Evolutionary conservation across 1,140 invertebrate genomes (phyloP), one percentile per base, ranked within the genome.

Genomic region (Heliconius eleuchia): DNA sequence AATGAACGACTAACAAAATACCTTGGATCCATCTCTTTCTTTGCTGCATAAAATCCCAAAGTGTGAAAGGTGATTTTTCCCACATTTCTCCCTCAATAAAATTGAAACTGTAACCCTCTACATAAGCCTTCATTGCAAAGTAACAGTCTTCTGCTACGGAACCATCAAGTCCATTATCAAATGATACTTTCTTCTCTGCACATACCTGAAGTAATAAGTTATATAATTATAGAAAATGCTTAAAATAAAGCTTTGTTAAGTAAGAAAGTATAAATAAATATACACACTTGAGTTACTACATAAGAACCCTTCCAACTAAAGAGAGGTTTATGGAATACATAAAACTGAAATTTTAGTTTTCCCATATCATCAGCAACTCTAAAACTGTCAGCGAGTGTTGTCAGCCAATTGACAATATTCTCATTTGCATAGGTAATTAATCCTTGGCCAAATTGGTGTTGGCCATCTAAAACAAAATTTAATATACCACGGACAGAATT

Each of bases 271-370:
- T 16, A 66, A 66, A 66, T 30, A 27, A 30, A 66, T 23, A 66
- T 66, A 66, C 60, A 66, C 94, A 98, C 98, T 96, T 98, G 98
- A 79, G 98, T 98, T 9, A 99, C 98, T 82, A 99, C 98, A 94
- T 97, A 99, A 60, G 98, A 99, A 74, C 98, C 99, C 95, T 99
- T 99, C 98, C 99, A 99, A 90, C 98, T 99, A 91, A 99, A 99
- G 8, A 99, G 95, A 13, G 99, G 99, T 89, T 98, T 98, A 89
- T 99, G 98, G 88, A 99, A 99, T 89, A 98, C 96, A 76, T 97
- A 97, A 86, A 99, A 98, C 91, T 99, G 98, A 82, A 99, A 96
- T 87, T 99, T 96, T 19, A 99, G 93, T 92, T 99, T 99, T 82
- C 99, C 99, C 98, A 99, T 99, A 88, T 99, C 98, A 93, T 99